Base-by-base conservation (phyloP, 2,888 invertebrate genomes). In the Copidosoma aretas region DNA sequence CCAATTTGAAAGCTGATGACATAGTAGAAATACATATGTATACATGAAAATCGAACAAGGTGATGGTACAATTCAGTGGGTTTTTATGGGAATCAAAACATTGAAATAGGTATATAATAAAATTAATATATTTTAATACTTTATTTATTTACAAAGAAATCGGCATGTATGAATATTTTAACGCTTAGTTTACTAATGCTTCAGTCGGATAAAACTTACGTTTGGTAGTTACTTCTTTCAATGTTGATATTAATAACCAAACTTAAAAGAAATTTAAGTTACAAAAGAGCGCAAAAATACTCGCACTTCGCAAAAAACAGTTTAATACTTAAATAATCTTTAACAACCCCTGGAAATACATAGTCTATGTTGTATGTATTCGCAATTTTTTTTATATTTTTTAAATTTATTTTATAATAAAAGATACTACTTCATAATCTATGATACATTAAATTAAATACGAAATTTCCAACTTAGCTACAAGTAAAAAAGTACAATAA, bases 101-200 rank as follows among this genome's bases (percentile, higher is more conserved):
- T 46, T 46, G 3, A 41, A 3, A 8, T 17, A 22, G 46, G 19
- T 56, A 64, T 57, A 68, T 60, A 64, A 67, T 57, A 68, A 60
- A 64, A 67, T n/a, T 21, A 41, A 46, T 66, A 43, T 70, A 49
- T 49, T 61, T 66, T 21, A 62, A 66, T 63, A 17, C 46, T 32
- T 12, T 51, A 49, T 61, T 59, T 70, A 70, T 70, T 70, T 70
- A 70, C 70, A 70, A 25, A 21, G 21, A 12, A 70, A 56, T 64
- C 22, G 19, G 19, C 19, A 32, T 32, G 4, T 8, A 32, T 32
- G 8, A 32, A 32, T 46, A 2, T 24, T 19, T 15, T 52, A n/a
- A n/a, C 41, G 39, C 57, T 65, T 53, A 39, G 17, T 22, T 52
- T 58, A 58, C n/a, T 62, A 60, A 60, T 61, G 19, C 24, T 14